Base-by-base conservation (phyloP, 2,888 invertebrate genomes). In the Spilarctia lutea region DNA sequence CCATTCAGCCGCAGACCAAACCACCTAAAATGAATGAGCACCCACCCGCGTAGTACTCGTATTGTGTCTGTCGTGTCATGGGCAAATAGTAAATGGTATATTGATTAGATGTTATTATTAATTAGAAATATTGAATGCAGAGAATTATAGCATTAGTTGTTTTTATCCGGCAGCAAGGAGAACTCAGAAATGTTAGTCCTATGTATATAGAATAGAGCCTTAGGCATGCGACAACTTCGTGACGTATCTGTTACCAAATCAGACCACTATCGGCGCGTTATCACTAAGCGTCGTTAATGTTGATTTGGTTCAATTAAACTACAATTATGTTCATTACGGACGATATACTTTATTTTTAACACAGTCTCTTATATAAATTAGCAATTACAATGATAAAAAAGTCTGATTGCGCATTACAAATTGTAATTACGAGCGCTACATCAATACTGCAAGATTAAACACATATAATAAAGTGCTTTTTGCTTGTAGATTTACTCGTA, bases 171-270 rank as follows among this genome's bases (percentile, higher is more conserved):
- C 7, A 52, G 8, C 35, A n/a, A 18, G 69, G n/a, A 24, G 3
- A 60, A 27, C 35, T 52, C 7, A 10, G 27, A 60, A 60, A 27
- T 35, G 4, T 56, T 39, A 39, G 20, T 13, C 13, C 2, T 39
- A 39, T 24, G 7, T 39, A 39, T 16, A 27, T 27, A 6, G 7
- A 35, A 42, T 20, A 56, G 45, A 45, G n/a, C 42, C 45, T 60
- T 67, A 66, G 60, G 33, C 45, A 60, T 27, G 27, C 16, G 39
- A 73, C 68, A 10, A 18, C 3, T 42, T 16, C 33, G 20, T n/a
- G 16, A 11, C 30, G n/a, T 73, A 73, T 69, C 48, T 73, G 13
- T 65, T 65, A 69, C 65, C 39, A 73, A 39, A 74, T 70, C 69
- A 68, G n/a, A 56, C 24, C 63, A 48, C 20, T 73, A 68, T 68